phyloP scores from a whole-genome alignment of 2,888 invertebrate genomes.

The Odiellus spinosus region DNA sequence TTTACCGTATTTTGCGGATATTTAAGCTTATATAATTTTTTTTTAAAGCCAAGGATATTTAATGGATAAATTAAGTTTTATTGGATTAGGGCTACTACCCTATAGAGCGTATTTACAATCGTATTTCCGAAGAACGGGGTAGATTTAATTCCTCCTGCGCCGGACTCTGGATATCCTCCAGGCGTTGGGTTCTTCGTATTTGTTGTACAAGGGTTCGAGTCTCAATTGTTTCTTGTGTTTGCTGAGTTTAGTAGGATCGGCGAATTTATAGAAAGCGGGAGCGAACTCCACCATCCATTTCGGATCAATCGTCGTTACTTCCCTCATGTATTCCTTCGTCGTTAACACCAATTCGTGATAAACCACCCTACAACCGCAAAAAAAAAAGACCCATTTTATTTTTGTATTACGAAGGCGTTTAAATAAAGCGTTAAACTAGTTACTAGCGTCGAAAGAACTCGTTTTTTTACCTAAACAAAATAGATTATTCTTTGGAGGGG shows the following conservation, averaged over 20 bases:
- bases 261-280: constrained; percentile 96
- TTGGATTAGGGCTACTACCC: too few species aligned
- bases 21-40: too few species aligned
- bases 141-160: constrained; percentile 59
- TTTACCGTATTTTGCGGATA: too few species aligned
- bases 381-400: too few species aligned
- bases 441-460: too few species aligned
- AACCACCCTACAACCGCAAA: constrained; percentile 73
- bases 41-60: too few species aligned
- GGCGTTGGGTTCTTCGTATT: constrained; percentile 97
- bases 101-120: too few species aligned
- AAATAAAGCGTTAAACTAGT: too few species aligned
- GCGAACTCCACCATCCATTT: constrained; percentile 99
- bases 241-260: constrained; percentile 93
- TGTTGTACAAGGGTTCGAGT: constrained; percentile 92
- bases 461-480: too few species aligned
- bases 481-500: too few species aligned
- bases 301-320: constrained; percentile 90
- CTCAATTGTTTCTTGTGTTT: constrained; percentile 98
- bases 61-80: too few species aligned
- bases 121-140: not conserved
- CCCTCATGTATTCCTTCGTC: constrained; percentile 97
- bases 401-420: too few species aligned
- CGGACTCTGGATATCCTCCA: constrained; percentile 94
- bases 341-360: constrained; percentile 98